Percentiles rank a stretch among this genome's conserved stretches.
These are phyloP conservation scores for Balanococcus diminutus DNA, from an alignment of 2,888 invertebrate genomes.

Conservation along the genomic window DNA sequence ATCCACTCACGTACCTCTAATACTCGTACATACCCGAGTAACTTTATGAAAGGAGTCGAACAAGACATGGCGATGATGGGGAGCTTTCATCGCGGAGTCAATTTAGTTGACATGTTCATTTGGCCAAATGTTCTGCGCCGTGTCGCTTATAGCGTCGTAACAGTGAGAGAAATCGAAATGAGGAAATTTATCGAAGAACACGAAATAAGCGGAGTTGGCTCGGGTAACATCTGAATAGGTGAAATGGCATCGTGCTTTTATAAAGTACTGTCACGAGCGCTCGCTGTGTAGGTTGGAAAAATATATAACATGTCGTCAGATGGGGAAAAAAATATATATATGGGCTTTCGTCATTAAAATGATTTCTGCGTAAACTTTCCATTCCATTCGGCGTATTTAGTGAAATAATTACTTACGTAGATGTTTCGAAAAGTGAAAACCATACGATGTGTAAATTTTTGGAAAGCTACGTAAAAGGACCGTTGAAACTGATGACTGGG, in stretches of 20 bases:
- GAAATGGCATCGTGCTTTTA: not conserved
- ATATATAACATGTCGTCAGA: not conserved
- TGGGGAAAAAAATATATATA: not conserved
- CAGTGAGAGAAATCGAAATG: not conserved
- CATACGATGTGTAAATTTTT: not conserved
- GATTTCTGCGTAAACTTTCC: not conserved
- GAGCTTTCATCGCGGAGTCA: not conserved
- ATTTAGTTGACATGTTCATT: conserved; percentile 1
- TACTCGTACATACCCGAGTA: no score
- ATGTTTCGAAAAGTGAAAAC: not conserved
- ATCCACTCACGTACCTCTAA: not conserved
- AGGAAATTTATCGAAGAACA: not conserved
- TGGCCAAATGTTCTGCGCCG: not conserved
- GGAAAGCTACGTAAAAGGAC: not conserved
- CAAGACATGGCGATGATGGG: not conserved
- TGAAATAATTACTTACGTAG: not conserved
- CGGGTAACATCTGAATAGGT: not conserved
- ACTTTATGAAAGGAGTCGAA: not conserved
- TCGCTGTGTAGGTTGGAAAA: not conserved
- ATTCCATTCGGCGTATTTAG: not conserved
- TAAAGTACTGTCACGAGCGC: not conserved
- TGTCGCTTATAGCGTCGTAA: no score
- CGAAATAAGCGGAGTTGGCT: not conserved
- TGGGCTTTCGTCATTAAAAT: not conserved
- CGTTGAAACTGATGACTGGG: not conserved